Conservation (phyloP, 2,113 vertebrate genomes). For the Proterorhinus semilunaris region DNA sequence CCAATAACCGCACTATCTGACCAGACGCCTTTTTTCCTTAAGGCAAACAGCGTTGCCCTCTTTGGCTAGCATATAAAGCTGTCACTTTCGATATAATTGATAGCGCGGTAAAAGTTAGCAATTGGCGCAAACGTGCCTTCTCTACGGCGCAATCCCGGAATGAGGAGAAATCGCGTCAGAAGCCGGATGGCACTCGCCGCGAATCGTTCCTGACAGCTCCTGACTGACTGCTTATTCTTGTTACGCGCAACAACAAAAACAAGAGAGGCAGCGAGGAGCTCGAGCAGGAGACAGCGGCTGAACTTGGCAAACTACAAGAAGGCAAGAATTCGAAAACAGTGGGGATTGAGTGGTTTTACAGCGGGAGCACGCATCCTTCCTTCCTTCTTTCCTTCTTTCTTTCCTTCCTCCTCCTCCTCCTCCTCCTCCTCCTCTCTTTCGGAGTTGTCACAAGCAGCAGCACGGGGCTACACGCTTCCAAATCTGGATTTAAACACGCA, state of each 20-base stretch:
- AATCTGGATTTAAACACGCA: conserved; percentile 27
- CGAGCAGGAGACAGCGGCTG: background rate
- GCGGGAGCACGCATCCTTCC: conserved; percentile 13
- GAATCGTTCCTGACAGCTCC: conserved; percentile 66
- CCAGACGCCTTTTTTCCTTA: background rate
- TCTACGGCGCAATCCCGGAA: conserved; percentile 33
- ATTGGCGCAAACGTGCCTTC: conserved; percentile 28
- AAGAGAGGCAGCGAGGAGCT: background rate
- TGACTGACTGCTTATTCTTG: conserved; percentile 51
- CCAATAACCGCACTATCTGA: too few relatives aligned
- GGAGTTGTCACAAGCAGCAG: conserved; percentile 28
- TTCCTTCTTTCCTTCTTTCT: conserved; percentile 25
- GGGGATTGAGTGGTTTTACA: background rate
- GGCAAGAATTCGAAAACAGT: conserved; percentile 5
- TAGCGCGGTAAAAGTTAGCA: conserved; percentile 59
- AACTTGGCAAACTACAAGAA: conserved; percentile 40
- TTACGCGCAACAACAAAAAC: conserved; percentile 39
- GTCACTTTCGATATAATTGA: conserved; percentile 43
- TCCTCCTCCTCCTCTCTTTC: conserved; percentile 7
- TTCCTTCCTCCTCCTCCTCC: conserved; percentile 23
- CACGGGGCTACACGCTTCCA: conserved; percentile 14
- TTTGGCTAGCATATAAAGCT: conserved; percentile 27
- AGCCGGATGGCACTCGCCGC: conserved; percentile 56
- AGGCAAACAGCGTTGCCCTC: conserved; percentile 1
- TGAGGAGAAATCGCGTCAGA: conserved; percentile 48